Evolutionary conservation across 1,140 invertebrate genomes (phyloP).

Genomic region (Penaeus japonicus): DNA sequence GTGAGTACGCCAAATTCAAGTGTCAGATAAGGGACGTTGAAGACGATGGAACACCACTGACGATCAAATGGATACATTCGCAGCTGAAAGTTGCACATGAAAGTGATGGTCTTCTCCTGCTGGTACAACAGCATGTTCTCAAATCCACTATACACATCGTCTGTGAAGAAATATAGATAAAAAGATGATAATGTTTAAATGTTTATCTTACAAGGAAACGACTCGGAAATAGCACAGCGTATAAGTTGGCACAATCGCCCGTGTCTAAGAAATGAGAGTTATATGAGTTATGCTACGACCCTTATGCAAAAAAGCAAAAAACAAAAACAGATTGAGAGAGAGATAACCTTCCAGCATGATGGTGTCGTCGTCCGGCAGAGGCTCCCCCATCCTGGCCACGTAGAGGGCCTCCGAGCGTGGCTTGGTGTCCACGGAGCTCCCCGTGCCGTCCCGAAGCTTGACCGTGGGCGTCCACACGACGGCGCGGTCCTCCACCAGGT

Average conservation of each 20-base stretch:
- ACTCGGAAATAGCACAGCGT: not conserved
- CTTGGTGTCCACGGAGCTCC: constrained; percentile 2
- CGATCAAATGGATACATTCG: constrained; percentile 19
- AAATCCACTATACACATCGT: not conserved
- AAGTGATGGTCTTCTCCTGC: constrained; percentile 8
- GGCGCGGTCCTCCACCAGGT: not conserved
- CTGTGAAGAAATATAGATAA: not conserved
- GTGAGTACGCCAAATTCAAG: not conserved
- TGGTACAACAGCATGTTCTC: not conserved
- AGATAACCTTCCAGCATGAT: constrained; percentile 23
- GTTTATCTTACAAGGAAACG: not conserved
- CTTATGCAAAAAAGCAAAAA: not conserved
- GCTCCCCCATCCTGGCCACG: not conserved
- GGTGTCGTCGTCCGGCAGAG: constrained; percentile 31
- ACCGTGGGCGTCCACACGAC: constrained; percentile 11
- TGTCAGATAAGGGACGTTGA: not conserved
- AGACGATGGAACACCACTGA: constrained; percentile 15
- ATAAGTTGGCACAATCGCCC: not conserved
- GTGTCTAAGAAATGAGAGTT: not conserved
- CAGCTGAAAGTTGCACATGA: constrained; percentile 26
- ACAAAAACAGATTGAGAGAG: not conserved
- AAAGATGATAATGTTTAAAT: not conserved
- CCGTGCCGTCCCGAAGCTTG: constrained; percentile 1
- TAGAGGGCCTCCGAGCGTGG: not conserved
- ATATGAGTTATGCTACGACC: not conserved